phyloP scores from a whole-genome alignment of 2,113 vertebrate species.

The Struthio camelus region DNA sequence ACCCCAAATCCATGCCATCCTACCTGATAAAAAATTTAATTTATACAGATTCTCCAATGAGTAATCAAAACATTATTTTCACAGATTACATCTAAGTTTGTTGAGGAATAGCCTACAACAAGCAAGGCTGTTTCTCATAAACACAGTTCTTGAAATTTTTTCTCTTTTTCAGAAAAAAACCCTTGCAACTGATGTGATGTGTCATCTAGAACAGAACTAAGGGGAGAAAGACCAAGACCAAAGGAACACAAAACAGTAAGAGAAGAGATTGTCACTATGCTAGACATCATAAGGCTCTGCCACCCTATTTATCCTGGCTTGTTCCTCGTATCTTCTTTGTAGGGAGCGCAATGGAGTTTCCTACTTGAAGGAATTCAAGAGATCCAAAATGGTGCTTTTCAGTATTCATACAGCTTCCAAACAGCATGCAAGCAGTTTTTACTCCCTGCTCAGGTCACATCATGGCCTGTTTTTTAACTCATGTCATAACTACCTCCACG shows the following conservation, averaged over 20 bases:
- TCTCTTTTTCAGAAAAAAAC: no score
- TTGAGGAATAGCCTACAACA: background rate
- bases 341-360: no score
- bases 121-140: background rate
- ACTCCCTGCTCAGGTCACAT: no score
- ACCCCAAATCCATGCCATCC: background rate
- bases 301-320: no score
- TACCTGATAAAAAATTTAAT: background rate
- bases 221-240: background rate
- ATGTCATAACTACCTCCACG: background rate
- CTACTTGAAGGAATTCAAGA: no score
- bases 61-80: background rate
- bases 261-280: background rate
- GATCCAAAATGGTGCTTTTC: no score
- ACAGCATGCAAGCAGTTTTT: no score
- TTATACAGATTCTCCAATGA: background rate
- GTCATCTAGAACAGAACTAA: background rate
- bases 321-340: no score
- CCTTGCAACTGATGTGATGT: background rate
- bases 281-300: background rate
- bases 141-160: no score
- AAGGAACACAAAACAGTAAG: no score
- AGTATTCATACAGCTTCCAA: no score
- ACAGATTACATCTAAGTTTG: background rate
- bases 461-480: background rate